These are phyloP conservation scores for Holothuria glaberrima DNA, from an alignment of 35 echinoderm and acorn worm species.

Conservation along the genomic window DNA sequence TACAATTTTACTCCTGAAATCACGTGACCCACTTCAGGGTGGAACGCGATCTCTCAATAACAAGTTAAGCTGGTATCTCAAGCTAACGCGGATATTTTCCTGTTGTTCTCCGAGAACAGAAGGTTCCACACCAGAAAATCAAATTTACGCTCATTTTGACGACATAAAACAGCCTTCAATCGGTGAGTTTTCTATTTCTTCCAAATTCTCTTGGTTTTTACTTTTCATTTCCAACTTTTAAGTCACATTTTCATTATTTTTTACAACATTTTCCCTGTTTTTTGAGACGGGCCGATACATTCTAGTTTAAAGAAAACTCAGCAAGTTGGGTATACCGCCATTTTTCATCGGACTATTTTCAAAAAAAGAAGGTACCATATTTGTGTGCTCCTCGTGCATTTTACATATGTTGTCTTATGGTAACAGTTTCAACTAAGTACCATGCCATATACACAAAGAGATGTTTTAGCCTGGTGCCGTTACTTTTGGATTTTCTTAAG, in stretches of 20 bases:
- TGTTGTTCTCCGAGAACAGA: not conserved
- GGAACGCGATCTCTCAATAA: not conserved
- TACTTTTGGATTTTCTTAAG: constrained; percentile 34
- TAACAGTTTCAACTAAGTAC: constrained; percentile 26
- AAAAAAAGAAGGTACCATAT: not conserved
- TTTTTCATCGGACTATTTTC: constrained; percentile 12
- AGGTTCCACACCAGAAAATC: not conserved
- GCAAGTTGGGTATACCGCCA: constrained; percentile 7
- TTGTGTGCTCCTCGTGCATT: not conserved
- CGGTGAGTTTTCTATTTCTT: not conserved
- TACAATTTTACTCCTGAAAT: constrained; percentile 4
- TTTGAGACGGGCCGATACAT: not conserved
- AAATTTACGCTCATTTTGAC: not conserved
- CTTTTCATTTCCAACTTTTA: not conserved
- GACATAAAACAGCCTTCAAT: not conserved
- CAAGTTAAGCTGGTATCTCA: not conserved
- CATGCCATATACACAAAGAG: not conserved
- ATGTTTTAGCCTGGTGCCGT: constrained; percentile 6
- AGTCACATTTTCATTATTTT: not conserved
- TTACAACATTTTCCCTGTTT: not conserved
- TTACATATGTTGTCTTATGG: not conserved
- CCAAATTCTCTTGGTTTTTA: not conserved
- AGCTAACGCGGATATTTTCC: not conserved
- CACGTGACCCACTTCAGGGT: constrained; percentile 1
- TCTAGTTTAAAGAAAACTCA: not conserved